Evolutionary conservation across 2,888 invertebrate genomes (phyloP), one percentile per base, ranked within the genome.

Genomic region (Plebejus melissa): DNA sequence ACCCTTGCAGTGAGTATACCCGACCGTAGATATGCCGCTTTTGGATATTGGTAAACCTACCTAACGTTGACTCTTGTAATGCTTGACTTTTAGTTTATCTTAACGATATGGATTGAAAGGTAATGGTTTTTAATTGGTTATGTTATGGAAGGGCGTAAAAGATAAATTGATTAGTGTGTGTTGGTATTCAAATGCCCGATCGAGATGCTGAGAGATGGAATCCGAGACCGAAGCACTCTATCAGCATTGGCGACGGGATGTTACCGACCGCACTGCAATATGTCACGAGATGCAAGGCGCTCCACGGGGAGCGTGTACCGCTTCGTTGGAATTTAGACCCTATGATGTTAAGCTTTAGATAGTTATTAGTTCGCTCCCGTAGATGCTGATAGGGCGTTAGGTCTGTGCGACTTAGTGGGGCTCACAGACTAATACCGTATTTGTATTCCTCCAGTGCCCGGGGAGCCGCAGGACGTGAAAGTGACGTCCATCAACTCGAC

Each of bases 391-490:
- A 93, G 93, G 93, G 93, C 92, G 90, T 90, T 90, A 91, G 90
- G 91, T 91, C 89, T 82, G 77, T 74, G 77, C 83, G 75, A 81
- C 74, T 77, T 83, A 80, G 80, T 89, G 22, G 75, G 85, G 89
- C 77, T 82, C 82, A 79, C 80, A 65, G 75, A 83, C 83, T 90
- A 81, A 90, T 57, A 11, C 72, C 11, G 70, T 28, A 70, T 75
- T 79, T 84, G 81, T 88, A 82, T 89, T 80, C 81, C 94, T 94
- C 93, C 96, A 99, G 99, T 99, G 95, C 99, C 99, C 83, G 99
- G 99, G 80, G 97, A 98, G 92, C 99, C 99, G 74, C 97, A 97
- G 90, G 97, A 98, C 85, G 98, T 99, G 79, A 96, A 96, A 90
- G 97, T 97, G 69, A 95, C 95, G 78, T 95, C 98, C 36, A 94